Base-by-base conservation (phyloP, 2,113 vertebrate genomes). In the Triplophysa rosa region DNA sequence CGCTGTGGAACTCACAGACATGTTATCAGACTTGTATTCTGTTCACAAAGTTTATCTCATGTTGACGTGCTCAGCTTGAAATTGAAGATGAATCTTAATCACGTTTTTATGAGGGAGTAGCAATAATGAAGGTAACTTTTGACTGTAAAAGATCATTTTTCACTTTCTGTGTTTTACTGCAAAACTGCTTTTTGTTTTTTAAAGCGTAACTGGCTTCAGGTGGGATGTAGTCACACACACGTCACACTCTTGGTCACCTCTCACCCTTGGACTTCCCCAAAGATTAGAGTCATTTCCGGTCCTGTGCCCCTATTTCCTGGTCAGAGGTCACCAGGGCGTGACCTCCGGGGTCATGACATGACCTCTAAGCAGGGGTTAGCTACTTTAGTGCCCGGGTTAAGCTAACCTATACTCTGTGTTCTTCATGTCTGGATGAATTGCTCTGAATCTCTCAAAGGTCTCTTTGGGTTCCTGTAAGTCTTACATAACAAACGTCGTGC, bases 401-500 rank as follows among this genome's bases (percentile, higher is more conserved):
- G n/a, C 19, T 37, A 14, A 65, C 16, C 17, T 66, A 11, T 45
- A 67, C n/a, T 49, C 47, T 21, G 54, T 11, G 40, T 67, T 47
- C 13, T 67, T 67, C 16, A 9, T 21, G 10, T 40, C 0, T 42
- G 21, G 23, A 67, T 42, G 8, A 11, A 21, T 12, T 21, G 12
- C 5, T 21, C 19, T 14, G 12, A 21, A 8, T 49, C 8, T 45
- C n/a, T 6, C 16, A 1, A 0, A 29, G 23, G 1, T 80, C 45
- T 58, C 14, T n/a, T 19, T 66, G 33, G 3, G n/a, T 10, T 69
- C 77, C 29, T 45, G 54, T 62, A 26, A 65, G 61, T 79, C 84
- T 90, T 91, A 83, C 84, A 79, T 89, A 91, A 89, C 84, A 63
- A 61, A 67, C n/a, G n/a, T 84, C 45, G 52, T 81, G 74, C 47